Conservation (phyloP, 2,888 invertebrate genomes). For the Leptinotarsa tumamoca region DNA sequence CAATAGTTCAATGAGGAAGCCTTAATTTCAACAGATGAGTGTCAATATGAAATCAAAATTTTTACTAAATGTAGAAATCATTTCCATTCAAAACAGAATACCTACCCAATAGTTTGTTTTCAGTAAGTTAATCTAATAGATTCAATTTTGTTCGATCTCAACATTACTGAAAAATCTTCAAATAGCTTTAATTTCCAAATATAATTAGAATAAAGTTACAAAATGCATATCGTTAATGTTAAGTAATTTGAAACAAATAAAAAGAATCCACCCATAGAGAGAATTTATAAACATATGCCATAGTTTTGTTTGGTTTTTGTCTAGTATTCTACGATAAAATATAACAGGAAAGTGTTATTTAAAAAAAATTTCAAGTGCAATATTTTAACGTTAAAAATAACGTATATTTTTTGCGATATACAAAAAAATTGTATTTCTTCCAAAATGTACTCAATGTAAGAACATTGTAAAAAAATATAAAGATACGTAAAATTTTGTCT, state of each 20-base stretch:
- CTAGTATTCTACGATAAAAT: conserved; percentile 49
- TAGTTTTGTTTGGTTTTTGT: conserved; percentile 49
- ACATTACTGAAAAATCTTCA: conserved; percentile 46
- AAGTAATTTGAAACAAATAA: conserved; percentile 57
- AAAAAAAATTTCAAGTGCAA: conserved; percentile 60
- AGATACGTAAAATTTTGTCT: conserved; percentile 62
- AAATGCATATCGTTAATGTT: conserved; percentile 64
- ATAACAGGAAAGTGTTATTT: conserved; percentile 53
- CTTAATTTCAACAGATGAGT: conserved; percentile 33
- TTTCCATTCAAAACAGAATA: conserved; percentile 24
- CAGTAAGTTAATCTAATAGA: conserved; percentile 37
- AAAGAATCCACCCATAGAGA: conserved; percentile 59
- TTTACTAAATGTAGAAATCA: conserved; percentile 24
- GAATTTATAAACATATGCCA: conserved; percentile 52
- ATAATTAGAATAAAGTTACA: conserved; percentile 57
- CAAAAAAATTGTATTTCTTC: conserved; percentile 61
- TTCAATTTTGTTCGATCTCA: conserved; percentile 50
- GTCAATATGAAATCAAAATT: conserved; percentile 35
- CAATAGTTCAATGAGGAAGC: conserved; percentile 39
- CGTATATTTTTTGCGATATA: conserved; percentile 63
- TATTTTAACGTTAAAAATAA: conserved; percentile 57
- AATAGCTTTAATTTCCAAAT: conserved; percentile 62
- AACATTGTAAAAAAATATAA: conserved; percentile 63
- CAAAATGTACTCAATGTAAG: conserved; percentile 63
- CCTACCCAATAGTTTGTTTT: conserved; percentile 24